These are phyloP conservation scores for Pilophorus perplexus DNA, from an alignment of 2,888 invertebrate species.

Conservation along the genomic window DNA sequence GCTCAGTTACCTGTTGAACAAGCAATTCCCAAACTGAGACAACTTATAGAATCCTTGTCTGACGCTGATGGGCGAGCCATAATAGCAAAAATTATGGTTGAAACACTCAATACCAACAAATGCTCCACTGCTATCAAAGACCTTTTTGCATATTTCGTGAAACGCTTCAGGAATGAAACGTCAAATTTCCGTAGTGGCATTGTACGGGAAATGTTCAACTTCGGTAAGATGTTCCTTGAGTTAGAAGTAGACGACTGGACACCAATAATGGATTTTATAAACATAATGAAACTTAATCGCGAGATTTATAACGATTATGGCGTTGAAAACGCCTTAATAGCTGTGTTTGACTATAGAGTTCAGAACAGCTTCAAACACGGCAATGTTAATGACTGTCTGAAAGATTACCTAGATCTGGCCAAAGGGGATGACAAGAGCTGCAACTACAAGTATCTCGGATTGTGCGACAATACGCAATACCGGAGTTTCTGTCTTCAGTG, in stretches of 20 bases:
- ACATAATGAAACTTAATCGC: slow-evolving; percentile 40
- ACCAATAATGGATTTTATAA: slow-evolving; percentile 39
- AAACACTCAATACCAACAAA: slow-evolving; percentile 10
- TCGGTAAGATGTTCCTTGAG: background rate
- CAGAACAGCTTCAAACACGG: background rate
- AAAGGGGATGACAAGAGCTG: too few species aligned
- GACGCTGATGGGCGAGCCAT: slow-evolving; percentile 2
- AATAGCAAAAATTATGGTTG: slow-evolving; percentile 27
- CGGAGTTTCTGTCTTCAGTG: too few species aligned
- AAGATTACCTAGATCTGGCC: too few species aligned
- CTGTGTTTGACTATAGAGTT: background rate
- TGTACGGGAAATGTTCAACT: background rate
- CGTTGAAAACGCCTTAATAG: background rate
- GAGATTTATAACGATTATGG: slow-evolving; percentile 14
- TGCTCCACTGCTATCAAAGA: background rate
- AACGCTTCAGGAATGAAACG: slow-evolving; percentile 40
- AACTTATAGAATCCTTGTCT: slow-evolving; percentile 25
- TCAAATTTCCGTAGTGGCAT: background rate
- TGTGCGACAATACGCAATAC: too few species aligned
- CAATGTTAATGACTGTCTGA: background rate
- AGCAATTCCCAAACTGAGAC: slow-evolving; percentile 34
- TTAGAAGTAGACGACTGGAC: slow-evolving; percentile 31
- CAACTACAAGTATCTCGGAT: background rate
- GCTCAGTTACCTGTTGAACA: slow-evolving; percentile 16
- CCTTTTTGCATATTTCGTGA: slow-evolving; percentile 23